Conservation (phyloP, 2,888 invertebrate genomes). For the Diarsia rubi region DNA sequence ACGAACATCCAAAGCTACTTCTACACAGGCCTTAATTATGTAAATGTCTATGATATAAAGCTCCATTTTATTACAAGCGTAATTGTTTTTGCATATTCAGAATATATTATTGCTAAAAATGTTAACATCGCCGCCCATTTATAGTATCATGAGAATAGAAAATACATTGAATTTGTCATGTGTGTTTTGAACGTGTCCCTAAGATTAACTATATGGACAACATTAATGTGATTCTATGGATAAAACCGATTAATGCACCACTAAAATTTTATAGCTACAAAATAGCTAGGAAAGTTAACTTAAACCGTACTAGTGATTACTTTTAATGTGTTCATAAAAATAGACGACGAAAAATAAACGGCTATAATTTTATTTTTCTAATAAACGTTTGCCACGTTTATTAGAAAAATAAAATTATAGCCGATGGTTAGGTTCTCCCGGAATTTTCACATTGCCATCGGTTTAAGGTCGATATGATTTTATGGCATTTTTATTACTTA, state of each 20-base stretch:
- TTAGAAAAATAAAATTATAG: conserved; percentile 25
- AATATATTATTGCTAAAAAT: conserved; percentile 48
- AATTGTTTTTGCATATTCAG: conserved; percentile 56
- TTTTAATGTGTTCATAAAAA: conserved; percentile 55
- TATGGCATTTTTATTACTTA: background rate
- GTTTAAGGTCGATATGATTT: background rate
- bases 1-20: conserved; percentile 76
- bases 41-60: conserved; percentile 74
- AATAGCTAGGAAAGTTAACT: conserved; percentile 41
- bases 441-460: conserved; percentile 8
- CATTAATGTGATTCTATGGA: conserved; percentile 42
- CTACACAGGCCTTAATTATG: conserved; percentile 80
- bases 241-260: conserved; percentile 42
- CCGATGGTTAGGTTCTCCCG: background rate
- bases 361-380: too few species aligned
- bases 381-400: too few species aligned
- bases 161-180: conserved; percentile 38
- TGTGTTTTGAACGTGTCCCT: conserved; percentile 39
- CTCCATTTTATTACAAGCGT: conserved; percentile 66
- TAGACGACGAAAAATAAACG: conserved; percentile 9
- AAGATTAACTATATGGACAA: conserved; percentile 37
- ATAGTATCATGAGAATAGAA: conserved; percentile 47
- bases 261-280: conserved; percentile 54
- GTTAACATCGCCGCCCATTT: conserved; percentile 35
- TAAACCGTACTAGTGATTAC: conserved; percentile 39